Base-by-base conservation (phyloP, 2,888 invertebrate genomes). In the Tubulanus polymorphus region DNA sequence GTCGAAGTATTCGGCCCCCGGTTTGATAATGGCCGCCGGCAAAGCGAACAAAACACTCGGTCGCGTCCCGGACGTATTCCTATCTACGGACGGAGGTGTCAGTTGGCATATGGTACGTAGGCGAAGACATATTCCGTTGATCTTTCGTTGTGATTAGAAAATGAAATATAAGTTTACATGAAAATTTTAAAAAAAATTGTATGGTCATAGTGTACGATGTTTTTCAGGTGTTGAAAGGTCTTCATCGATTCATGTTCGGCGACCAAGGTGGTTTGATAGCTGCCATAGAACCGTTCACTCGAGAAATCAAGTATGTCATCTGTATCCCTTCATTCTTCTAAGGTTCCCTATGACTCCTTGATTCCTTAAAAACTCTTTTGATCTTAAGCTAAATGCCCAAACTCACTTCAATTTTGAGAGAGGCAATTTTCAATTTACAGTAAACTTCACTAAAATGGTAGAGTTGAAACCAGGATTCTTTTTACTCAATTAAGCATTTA, bases 261-360 rank as follows among this genome's bases (percentile, higher is more conserved):
- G 93, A 94, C 80, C 91, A 93, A 73, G 93, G 93, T 0, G 93
- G 92, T 23, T 83, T 93, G 0, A 77, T 93, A 27, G 88, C 92
- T 0, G 92, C 93, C 0, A 90, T 91, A 0, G 88, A 88, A 70
- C 89, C 88, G 73, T 90, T 86, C 75, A 92, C 92, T 0, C 84
- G 87, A 62, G 85, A 88, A 68, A 84, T 94, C 51, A 79, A 88
- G 63, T 80, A 70, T 72, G 78, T 59, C 15, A 28, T 53, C n/a
- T n/a, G n/a, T n/a, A n/a, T n/a, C n/a, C n/a, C n/a, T n/a, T n/a
- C n/a, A n/a, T n/a, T n/a, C n/a, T n/a, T n/a, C n/a, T n/a, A n/a
- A n/a, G n/a, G n/a, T n/a, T n/a, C n/a, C n/a, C n/a, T n/a, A n/a
- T n/a, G n/a, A n/a, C n/a, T n/a, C n/a, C n/a, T n/a, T n/a, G n/a